A percentile compares a stretch with the other conserved stretches of the same genome.
phyloP scores from a whole-genome alignment of 2,797 vertebrate species.

The Decapterus maruadsi region DNA sequence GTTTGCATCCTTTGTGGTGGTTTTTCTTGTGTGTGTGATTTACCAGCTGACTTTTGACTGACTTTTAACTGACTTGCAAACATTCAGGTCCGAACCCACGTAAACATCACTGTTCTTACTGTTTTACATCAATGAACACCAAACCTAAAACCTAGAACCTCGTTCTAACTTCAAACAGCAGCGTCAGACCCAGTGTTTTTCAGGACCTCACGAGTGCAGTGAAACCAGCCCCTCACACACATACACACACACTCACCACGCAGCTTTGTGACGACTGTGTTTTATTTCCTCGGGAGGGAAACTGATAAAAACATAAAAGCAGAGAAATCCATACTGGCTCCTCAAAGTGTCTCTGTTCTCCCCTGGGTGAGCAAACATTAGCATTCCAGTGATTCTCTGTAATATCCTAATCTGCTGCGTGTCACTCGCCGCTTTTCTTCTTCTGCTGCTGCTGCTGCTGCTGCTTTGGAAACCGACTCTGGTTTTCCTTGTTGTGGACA shows the following conservation, averaged over 20 bases:
- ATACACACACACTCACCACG: background rate
- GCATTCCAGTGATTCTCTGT: slow-evolving; percentile 65
- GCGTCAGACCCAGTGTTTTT: too few relatives aligned
- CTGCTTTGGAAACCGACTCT: slow-evolving; percentile 2
- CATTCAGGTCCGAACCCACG: too few relatives aligned
- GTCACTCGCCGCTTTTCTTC: slow-evolving; percentile 35
- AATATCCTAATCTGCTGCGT: slow-evolving; percentile 61
- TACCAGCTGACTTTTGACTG: too few relatives aligned
- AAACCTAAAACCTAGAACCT: too few relatives aligned
- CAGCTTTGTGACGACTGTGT: slow-evolving; percentile 28
- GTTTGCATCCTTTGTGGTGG: too few relatives aligned
- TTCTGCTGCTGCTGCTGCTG: background rate
- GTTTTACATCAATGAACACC: too few relatives aligned
- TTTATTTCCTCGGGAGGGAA: slow-evolving; percentile 51
- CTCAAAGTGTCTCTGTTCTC: slow-evolving; percentile 61
- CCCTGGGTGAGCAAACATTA: slow-evolving; percentile 66
- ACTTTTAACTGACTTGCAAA: too few relatives aligned
- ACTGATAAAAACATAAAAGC: slow-evolving; percentile 74
- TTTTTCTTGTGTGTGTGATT: too few relatives aligned
- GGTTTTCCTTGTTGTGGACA: slow-evolving; percentile 18
- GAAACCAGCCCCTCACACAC: too few relatives aligned
- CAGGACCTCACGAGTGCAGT: too few relatives aligned
- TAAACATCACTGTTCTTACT: too few relatives aligned
- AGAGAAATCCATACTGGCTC: slow-evolving; percentile 66
- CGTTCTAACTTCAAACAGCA: too few relatives aligned